Base-by-base conservation (phyloP, 2,888 invertebrate species). In the Fabriciana adippe region DNA sequence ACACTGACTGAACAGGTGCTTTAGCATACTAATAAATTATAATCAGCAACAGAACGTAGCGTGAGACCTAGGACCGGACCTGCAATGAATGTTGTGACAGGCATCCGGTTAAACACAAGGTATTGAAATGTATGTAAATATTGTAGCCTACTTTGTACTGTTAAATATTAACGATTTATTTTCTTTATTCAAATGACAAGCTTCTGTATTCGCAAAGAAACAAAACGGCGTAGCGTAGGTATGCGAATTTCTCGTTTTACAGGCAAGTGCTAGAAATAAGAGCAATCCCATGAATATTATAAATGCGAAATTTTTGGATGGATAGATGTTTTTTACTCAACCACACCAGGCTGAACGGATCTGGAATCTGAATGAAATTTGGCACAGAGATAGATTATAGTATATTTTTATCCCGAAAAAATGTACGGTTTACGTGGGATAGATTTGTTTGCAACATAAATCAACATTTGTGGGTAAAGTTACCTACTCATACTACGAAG, bases 91-190 rank as follows among this genome's bases (percentile, higher is more conserved):
- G 71, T 69, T 68, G 68, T 67, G 71, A 71, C 71, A 69, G 55
- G 64, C 60, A 64, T 66, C 64, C 68, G 60, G 65, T 55, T 62
- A 54, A 64, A 64, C 64, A 64, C 60, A 54, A 53, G 60, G 63
- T 60, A 71, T 71, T 68, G 64, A 66, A 68, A 71, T 71, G 45
- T 68, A 71, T 71, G 71, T 61, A 68, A 71, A 68, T 71, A 64
- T 59, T 13, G 51, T 56, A 68, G 51, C 70, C 60, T 61, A 67
- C 69, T 69, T 55, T 48, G 60, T 61, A 41, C 67, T 64, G 55
- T 63, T 66, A 57, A 59, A 63, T 69, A 57, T 57, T 65, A 47
- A 59, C 57, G 47, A 59, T 59, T 54, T 65, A 59, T 59, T 66
- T 66, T 66, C 66, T 55, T 66, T 66, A 66, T 66, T 66, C 55